phyloP scores from a whole-genome alignment of 1,140 invertebrate species.

The Heliconius eleuchia region DNA sequence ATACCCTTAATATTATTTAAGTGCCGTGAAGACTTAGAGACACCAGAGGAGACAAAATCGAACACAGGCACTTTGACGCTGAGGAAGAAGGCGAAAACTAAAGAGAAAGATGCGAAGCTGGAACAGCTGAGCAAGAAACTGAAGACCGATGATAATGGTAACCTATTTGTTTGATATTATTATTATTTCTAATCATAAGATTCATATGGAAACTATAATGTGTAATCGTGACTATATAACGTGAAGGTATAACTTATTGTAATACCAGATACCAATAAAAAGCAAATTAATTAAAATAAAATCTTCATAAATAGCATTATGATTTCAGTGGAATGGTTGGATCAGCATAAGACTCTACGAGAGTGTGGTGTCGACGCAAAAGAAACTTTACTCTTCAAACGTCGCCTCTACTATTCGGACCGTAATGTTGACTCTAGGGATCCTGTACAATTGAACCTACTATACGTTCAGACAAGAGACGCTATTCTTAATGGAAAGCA shows the following conservation, averaged over 20 bases:
- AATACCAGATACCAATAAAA: too few relatives aligned
- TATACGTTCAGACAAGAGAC: conserved; percentile 98
- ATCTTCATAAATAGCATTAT: neutral
- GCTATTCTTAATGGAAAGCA: conserved; percentile 98
- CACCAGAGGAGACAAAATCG: conserved; percentile 80
- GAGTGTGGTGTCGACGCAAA: conserved; percentile 97
- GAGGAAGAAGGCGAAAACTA: conserved; percentile 88
- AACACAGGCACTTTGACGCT: conserved; percentile 92
- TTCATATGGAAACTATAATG: too few relatives aligned
- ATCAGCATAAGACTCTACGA: conserved; percentile 97
- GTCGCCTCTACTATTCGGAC: conserved; percentile 99
- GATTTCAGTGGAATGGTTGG: conserved; percentile 96
- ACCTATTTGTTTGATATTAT: neutral
- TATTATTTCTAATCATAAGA: neutral
- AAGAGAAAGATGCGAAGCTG: conserved; percentile 95
- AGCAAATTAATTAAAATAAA: too few relatives aligned
- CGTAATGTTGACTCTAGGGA: conserved; percentile 99
- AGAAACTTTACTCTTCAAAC: conserved; percentile 93
- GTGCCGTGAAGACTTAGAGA: conserved; percentile 93
- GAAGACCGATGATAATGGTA: conserved; percentile 99
- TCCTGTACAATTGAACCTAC: conserved; percentile 97
- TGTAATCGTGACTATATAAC: too few relatives aligned
- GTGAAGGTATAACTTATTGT: too few relatives aligned
- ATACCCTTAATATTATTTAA: conserved; percentile 33
- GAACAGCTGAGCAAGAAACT: conserved; percentile 98